phyloP scores from a whole-genome alignment of 2,797 vertebrate genomes.

The Garrulus glandarius region DNA sequence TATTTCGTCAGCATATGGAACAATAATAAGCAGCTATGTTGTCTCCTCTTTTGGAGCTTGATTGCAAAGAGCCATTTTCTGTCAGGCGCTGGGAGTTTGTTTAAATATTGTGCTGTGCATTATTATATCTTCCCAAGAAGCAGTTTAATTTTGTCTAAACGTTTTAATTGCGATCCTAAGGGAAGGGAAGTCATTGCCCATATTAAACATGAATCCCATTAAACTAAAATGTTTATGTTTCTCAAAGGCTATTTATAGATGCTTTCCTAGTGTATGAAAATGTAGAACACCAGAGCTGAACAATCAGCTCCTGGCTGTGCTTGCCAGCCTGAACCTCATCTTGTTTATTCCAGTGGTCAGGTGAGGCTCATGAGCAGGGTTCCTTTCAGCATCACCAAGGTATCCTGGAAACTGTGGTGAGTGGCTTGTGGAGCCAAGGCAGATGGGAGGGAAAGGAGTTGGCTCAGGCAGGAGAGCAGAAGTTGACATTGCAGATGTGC shows the following conservation, averaged over 20 bases:
- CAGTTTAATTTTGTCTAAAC: slow-evolving; percentile 58
- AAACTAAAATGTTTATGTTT: slow-evolving; percentile 53
- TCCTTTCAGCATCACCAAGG: neutral
- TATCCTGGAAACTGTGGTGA: neutral
- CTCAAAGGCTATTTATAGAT: slow-evolving; percentile 62
- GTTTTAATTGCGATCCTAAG: slow-evolving; percentile 61
- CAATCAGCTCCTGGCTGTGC: neutral
- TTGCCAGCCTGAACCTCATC: neutral
- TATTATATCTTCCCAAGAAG: slow-evolving; percentile 36
- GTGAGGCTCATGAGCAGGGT: neutral
- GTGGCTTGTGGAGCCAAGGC: neutral
- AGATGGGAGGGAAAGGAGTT: neutral
- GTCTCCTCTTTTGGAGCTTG: neutral
- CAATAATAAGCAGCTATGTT: neutral
- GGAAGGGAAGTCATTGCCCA: slow-evolving; percentile 46
- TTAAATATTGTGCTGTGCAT: slow-evolving; percentile 39
- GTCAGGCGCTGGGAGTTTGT: neutral
- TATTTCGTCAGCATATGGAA: slow-evolving; percentile 3
- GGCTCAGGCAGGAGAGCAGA: neutral
- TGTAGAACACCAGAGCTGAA: neutral
- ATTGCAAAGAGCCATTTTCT: slow-evolving; percentile 40
- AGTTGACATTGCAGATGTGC: fast-evolving
- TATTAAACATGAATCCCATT: slow-evolving; percentile 66
- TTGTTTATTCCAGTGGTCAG: neutral
- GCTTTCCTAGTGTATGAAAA: slow-evolving; percentile 41